Evolutionary conservation across 2,888 invertebrate genomes (phyloP), one percentile per base, ranked within the genome.

Genomic region (Phaedon cochleariae): DNA sequence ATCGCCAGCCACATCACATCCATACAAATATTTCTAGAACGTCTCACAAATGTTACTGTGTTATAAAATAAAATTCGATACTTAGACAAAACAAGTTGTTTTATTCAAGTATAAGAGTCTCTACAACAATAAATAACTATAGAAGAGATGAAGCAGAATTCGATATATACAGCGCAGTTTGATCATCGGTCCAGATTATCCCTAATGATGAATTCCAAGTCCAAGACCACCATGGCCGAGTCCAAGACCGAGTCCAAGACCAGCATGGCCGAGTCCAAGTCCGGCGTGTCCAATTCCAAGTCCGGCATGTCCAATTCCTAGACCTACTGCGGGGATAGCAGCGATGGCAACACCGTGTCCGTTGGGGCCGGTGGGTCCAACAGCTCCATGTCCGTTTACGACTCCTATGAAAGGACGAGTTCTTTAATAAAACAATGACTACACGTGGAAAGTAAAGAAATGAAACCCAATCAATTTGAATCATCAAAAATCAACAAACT

Each of bases 311-410:
- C 46, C 46, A 7, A 21, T 0, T 55, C 55, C 55, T 9, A 55
- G 15, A 37, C 34, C 34, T 34, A 9, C 20, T 2, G 22, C 55
- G 17, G 41, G 53, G 4, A 37, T 41, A 4, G 21, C 46, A 2
- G 34, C 45, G 20, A 62, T 46, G 31, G 48, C 62, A 6, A 62
- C 61, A n/a, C n/a, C n/a, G n/a, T n/a, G n/a, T n/a, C n/a, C n/a
- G n/a, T n/a, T n/a, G n/a, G n/a, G n/a, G n/a, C n/a, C n/a, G n/a
- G n/a, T n/a, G n/a, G n/a, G n/a, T n/a, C n/a, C n/a, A n/a, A n/a
- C n/a, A n/a, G n/a, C n/a, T n/a, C n/a, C n/a, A n/a, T n/a, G n/a
- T n/a, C n/a, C n/a, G n/a, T n/a, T n/a, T n/a, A n/a, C n/a, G n/a
- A n/a, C n/a, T n/a, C n/a, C n/a, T n/a, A n/a, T n/a, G n/a, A n/a